Conservation (phyloP, 2,797 vertebrate genomes). For the Spondyliosoma cantharus region DNA sequence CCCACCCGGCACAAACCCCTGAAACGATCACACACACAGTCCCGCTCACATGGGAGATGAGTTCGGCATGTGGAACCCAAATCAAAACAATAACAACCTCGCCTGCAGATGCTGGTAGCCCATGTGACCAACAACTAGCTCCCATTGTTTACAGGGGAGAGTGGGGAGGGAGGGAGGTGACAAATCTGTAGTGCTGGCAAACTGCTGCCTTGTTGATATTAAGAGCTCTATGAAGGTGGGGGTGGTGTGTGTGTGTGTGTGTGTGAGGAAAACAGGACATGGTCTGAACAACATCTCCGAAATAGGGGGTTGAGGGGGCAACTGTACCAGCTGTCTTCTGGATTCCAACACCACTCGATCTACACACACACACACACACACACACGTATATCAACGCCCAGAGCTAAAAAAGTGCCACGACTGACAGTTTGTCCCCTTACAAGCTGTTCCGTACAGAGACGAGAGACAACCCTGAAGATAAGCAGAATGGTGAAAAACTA, state of each 20-base stretch:
- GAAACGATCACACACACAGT: constrained; percentile 35
- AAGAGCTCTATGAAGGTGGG: constrained; percentile 34
- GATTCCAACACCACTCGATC: constrained; percentile 51
- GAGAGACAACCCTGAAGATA: constrained; percentile 45
- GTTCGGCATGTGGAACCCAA: constrained; percentile 67
- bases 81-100: constrained; percentile 78
- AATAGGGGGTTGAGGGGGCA: constrained; percentile 46
- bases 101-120: constrained; percentile 63
- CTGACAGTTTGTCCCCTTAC: constrained; percentile 35
- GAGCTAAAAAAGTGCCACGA: constrained; percentile 35
- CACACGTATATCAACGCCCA: constrained; percentile 12
- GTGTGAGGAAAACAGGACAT: constrained; percentile 57
- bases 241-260: constrained; percentile 12
- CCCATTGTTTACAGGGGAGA: constrained; percentile 65
- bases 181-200: constrained; percentile 61
- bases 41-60: constrained; percentile 62
- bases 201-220: constrained; percentile 64
- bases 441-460: constrained; percentile 48
- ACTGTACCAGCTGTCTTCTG: constrained; percentile 74
- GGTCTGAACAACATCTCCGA: constrained; percentile 50
- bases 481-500: constrained; percentile 30
- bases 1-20: constrained; percentile 52
- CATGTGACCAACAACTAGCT: constrained; percentile 64
- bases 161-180: constrained; percentile 32
- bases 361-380: neutral